Evolutionary conservation across 92 coral and sea anemone species (phyloP).

Genomic region (Montipora capitata): DNA sequence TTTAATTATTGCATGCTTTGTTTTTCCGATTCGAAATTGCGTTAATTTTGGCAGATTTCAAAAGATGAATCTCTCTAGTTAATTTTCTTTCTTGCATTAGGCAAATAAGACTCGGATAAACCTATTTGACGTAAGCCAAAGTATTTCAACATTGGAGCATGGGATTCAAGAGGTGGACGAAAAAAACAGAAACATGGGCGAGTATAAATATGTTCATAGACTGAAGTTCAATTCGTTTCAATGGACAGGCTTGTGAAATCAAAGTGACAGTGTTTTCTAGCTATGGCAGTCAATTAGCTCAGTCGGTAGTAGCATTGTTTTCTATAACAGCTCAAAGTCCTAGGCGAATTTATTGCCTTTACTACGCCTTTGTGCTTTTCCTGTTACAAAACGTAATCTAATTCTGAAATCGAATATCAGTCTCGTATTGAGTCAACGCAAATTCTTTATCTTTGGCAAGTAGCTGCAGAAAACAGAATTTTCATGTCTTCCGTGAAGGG

Average conservation of each 20-base stretch:
- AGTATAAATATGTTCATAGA: neutral
- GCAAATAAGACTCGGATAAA: conserved; percentile 15
- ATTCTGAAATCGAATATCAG: neutral
- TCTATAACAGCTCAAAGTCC: conserved; percentile 26
- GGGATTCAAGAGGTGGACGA: neutral
- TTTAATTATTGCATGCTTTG: conserved; percentile 18
- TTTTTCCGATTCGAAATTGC: conserved; percentile 16
- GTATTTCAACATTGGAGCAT: neutral
- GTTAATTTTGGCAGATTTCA: conserved; percentile 33
- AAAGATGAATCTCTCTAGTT: conserved; percentile 36
- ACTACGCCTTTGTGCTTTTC: too few relatives aligned
- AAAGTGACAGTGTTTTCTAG: neutral
- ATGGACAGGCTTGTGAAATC: neutral
- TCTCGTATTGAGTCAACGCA: neutral
- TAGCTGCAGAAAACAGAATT: neutral
- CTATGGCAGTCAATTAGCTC: conserved; percentile 30
- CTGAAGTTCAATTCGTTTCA: neutral
- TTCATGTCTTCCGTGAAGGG: neutral
- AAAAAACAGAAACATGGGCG: neutral
- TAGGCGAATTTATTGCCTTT: conserved; percentile 22
- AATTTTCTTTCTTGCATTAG: conserved; percentile 27
- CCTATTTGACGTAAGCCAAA: conserved; percentile 13
- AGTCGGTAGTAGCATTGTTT: conserved; percentile 17
- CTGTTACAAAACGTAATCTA: neutral
- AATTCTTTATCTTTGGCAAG: too few relatives aligned